phyloP scores from a whole-genome alignment of 1,140 invertebrate genomes.

The Dolichoris vasculosae region DNA sequence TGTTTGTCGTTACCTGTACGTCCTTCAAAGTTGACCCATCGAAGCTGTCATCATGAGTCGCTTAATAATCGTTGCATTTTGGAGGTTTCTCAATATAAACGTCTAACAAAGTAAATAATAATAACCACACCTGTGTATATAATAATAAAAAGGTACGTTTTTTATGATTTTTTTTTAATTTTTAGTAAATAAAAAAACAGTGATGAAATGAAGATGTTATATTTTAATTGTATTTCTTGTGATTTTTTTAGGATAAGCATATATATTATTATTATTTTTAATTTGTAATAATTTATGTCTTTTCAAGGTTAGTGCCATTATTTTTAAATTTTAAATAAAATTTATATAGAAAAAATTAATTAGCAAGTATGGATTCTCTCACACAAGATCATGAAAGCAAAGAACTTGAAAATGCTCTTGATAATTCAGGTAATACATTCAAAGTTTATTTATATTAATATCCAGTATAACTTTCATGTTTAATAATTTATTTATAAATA shows the following conservation, averaged over 20 bases:
- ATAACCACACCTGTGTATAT: neutral
- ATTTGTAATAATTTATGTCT: neutral
- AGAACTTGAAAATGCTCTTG: conserved; percentile 17
- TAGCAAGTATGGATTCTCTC: conserved; percentile 33
- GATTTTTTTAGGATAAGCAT: neutral
- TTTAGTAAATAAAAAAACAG: neutral
- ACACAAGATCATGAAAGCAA: conserved; percentile 39
- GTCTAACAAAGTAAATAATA: neutral
- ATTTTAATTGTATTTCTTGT: neutral
- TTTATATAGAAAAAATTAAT: conserved; percentile 3
- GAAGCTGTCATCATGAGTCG: conserved; percentile 11
- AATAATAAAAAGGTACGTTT: neutral
- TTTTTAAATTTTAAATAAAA: neutral
- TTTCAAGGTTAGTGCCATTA: conserved; percentile 21
- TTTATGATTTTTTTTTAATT: neutral
- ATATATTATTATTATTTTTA: neutral
- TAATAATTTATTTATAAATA: too few species aligned
- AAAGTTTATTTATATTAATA: neutral
- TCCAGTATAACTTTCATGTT: neutral
- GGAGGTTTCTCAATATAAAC: neutral
- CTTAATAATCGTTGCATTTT: neutral
- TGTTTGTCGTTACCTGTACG: neutral
- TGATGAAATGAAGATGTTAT: neutral
- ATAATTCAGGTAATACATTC: conserved; percentile 33
- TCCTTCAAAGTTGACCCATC: neutral